These are phyloP conservation scores for Vulpes ferrilata DNA, from an alignment of 2,113 vertebrate genomes.

Conservation along the genomic window DNA sequence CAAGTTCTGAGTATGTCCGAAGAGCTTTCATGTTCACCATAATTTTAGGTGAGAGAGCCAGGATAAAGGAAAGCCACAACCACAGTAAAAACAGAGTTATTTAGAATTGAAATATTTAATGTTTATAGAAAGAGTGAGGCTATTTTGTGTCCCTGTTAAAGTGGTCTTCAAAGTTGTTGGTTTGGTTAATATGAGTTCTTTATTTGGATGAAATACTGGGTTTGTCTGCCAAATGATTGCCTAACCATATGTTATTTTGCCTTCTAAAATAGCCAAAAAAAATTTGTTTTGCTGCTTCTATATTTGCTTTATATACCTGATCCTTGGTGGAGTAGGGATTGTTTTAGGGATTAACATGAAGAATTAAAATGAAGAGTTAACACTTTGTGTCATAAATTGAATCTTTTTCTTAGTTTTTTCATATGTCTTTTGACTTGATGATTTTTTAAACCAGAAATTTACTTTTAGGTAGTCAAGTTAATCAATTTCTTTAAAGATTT, in stretches of 20 bases:
- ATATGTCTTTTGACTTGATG: background rate
- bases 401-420: background rate
- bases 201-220: slow-evolving; percentile 54
- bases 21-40: slow-evolving; percentile 57
- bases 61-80: slow-evolving; percentile 58
- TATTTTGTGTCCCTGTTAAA: slow-evolving; percentile 63
- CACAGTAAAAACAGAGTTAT: slow-evolving; percentile 17
- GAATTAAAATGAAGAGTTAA: slow-evolving; percentile 21
- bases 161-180: slow-evolving; percentile 61
- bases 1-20: background rate
- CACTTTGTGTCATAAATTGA: background rate
- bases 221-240: slow-evolving; percentile 44
- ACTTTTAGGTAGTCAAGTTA: background rate
- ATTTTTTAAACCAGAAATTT: slow-evolving; percentile 1
- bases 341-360: slow-evolving; percentile 14
- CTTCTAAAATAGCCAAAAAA: slow-evolving; percentile 57
- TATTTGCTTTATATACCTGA: slow-evolving; percentile 43
- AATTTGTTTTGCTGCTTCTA: slow-evolving; percentile 5
- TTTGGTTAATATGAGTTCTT: slow-evolving; percentile 71
- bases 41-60: slow-evolving; percentile 66
- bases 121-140: slow-evolving; percentile 57
- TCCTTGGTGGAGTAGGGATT: background rate
- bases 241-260: slow-evolving; percentile 42
- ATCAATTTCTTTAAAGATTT: background rate
- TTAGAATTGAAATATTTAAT: slow-evolving; percentile 64